Evolutionary conservation across 2,113 vertebrate species (phyloP).

Genomic region (Papio anubis): DNA sequence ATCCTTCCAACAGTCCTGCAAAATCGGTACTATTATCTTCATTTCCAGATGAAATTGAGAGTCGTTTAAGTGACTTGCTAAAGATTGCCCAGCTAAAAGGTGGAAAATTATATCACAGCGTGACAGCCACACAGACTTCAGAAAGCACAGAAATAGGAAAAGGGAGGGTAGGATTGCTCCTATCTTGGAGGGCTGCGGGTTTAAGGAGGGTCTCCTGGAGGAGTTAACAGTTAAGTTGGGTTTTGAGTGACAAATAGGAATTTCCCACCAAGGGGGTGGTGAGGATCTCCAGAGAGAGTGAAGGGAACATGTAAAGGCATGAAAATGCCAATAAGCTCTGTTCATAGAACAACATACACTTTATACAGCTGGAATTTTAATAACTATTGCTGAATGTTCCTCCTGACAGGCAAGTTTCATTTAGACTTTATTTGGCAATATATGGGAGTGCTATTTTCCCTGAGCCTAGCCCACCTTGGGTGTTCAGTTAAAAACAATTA

Average conservation of each 20-base stretch:
- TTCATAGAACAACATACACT: not conserved
- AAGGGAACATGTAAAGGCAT: not conserved
- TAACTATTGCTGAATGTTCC: not conserved
- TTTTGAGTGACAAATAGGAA: not conserved
- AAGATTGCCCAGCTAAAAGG: not conserved
- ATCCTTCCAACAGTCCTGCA: not conserved
- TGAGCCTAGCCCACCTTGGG: not conserved
- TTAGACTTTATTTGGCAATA: not conserved
- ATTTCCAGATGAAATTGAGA: not conserved
- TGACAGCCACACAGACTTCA: not conserved
- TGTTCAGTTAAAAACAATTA: not conserved
- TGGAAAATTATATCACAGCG: not conserved
- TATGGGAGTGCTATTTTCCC: not conserved
- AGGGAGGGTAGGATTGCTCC: not conserved
- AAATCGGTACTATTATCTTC: not conserved
- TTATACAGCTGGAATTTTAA: not conserved
- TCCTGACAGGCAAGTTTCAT: not conserved
- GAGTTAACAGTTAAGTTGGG: not conserved
- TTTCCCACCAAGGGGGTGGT: not conserved
- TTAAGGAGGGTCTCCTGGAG: not conserved
- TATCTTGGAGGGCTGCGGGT: not conserved
- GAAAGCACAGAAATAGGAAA: not conserved
- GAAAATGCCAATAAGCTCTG: not conserved
- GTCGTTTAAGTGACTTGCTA: not conserved
- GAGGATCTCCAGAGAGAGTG: not conserved